Conservation (phyloP, 2,888 invertebrate genomes). For the Drosophila ezoana region DNA sequence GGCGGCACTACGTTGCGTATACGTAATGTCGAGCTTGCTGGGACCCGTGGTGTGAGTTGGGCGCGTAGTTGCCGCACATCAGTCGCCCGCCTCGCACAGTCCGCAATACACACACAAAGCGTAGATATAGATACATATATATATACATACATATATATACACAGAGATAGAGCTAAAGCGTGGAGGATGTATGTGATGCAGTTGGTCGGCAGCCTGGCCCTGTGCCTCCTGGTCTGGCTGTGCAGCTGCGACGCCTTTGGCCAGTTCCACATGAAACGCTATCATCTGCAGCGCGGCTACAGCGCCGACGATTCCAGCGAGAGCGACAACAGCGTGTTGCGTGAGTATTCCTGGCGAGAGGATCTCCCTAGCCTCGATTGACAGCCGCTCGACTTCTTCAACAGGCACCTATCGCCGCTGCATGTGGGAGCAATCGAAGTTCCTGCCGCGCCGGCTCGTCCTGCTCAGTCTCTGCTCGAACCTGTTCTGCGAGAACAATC, state of each 20-base stretch:
- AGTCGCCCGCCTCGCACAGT: conserved; percentile 43
- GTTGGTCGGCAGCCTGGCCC: conserved; percentile 41
- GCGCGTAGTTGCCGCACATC: conserved; percentile 71
- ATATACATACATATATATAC: background rate
- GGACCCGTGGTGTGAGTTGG: conserved; percentile 63
- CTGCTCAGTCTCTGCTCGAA: conserved; percentile 83
- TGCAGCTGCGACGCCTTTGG: conserved; percentile 71
- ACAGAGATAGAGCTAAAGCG: background rate
- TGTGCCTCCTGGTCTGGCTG: conserved; percentile 52
- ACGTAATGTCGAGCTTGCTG: conserved; percentile 59
- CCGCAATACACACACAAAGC: background rate
- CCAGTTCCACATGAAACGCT: conserved; percentile 81
- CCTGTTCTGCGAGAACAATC: conserved; percentile 84
- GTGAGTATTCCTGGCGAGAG: conserved; percentile 51
- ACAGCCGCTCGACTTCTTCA: background rate
- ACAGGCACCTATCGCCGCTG: conserved; percentile 83
- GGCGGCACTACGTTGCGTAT: conserved; percentile 62
- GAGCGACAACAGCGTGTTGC: conserved; percentile 75
- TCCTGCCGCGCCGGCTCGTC: conserved; percentile 82
- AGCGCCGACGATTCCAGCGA: conserved; percentile 73
- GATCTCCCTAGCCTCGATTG: background rate
- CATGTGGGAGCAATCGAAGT: conserved; percentile 84
- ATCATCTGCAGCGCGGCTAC: conserved; percentile 75
- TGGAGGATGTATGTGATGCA: conserved; percentile 51
- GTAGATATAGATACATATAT: background rate